A percentile compares a stretch with the other conserved stretches of the same genome.
Evolutionary conservation across 1,140 invertebrate species (phyloP).

Genomic region (Papilio xuthus): DNA sequence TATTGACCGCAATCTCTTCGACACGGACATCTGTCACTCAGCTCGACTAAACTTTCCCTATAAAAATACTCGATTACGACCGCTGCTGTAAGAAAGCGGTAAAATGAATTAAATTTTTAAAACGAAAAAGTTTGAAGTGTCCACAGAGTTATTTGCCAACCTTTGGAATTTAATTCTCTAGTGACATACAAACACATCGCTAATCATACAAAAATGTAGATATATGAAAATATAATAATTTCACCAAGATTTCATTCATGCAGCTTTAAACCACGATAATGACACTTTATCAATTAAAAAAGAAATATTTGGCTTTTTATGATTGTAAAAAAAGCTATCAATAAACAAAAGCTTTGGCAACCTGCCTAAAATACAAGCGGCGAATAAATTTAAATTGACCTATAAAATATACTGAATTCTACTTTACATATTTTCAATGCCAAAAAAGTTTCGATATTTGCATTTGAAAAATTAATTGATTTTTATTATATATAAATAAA

Average conservation of each 20-base stretch:
- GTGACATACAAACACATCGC: not conserved
- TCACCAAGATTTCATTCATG: too few species aligned
- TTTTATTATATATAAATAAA: not conserved
- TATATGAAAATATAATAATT: not conserved
- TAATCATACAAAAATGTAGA: not conserved
- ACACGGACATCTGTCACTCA: conserved; percentile 14
- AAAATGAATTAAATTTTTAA: not conserved
- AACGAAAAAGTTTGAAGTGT: conserved; percentile 23
- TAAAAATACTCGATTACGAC: conserved; percentile 22
- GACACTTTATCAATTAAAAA: not conserved
- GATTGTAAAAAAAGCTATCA: not conserved
- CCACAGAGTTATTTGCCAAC: conserved; percentile 7
- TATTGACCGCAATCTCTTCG: not conserved
- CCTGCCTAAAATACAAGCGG: conserved; percentile 15
- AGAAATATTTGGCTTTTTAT: not conserved
- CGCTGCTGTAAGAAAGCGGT: not conserved
- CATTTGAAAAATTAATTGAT: conserved; percentile 4
- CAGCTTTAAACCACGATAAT: too few species aligned
- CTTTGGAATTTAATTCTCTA: not conserved
- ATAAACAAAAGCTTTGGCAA: conserved; percentile 19
- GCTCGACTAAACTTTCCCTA: not conserved
- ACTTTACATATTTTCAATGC: conserved; percentile 20
- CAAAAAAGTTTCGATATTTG: not conserved
- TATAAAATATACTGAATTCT: conserved; percentile 19
- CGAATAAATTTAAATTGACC: conserved; percentile 25